Evolutionary conservation across 23 tunicate species (phyloP).

Genomic region (Styela plicata): DNA sequence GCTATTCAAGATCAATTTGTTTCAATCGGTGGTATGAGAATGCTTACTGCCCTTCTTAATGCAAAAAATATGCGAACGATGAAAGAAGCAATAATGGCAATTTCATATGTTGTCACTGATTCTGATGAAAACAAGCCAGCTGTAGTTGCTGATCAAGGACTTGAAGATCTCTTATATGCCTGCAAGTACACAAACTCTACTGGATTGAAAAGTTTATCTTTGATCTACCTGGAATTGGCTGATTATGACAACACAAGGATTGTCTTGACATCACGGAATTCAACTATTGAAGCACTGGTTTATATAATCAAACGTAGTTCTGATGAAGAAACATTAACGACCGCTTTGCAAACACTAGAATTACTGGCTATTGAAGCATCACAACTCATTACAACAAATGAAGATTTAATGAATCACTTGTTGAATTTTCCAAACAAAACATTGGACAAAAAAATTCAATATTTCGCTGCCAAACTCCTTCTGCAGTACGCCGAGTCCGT

Average conservation of each 20-base stretch:
- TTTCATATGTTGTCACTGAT: slow-evolving; percentile 75
- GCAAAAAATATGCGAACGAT: slow-evolving; percentile 65
- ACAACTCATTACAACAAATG: slow-evolving; percentile 37
- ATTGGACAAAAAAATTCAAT: slow-evolving; percentile 59
- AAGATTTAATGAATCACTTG: slow-evolving; percentile 46
- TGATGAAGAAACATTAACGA: slow-evolving; percentile 53
- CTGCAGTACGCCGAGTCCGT: slow-evolving; percentile 61
- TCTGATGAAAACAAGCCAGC: slow-evolving; percentile 74
- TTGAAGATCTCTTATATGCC: slow-evolving; percentile 63
- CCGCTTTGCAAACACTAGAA: slow-evolving; percentile 67
- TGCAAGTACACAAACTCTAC: slow-evolving; percentile 58
- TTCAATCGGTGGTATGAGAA: slow-evolving; percentile 67
- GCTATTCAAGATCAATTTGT: slow-evolving; percentile 91
- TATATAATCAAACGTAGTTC: slow-evolving; percentile 53
- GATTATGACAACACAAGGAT: slow-evolving; percentile 58
- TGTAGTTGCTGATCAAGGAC: slow-evolving; percentile 64
- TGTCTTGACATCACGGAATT: slow-evolving; percentile 37
- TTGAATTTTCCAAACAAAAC: slow-evolving; percentile 49
- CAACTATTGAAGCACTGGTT: slow-evolving; percentile 56
- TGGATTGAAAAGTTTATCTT: slow-evolving; percentile 44
- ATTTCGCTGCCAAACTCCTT: slow-evolving; percentile 48
- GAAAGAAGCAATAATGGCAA: slow-evolving; percentile 71
- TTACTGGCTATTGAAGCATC: slow-evolving; percentile 72
- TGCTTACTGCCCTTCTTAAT: slow-evolving; percentile 67
- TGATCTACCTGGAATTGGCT: slow-evolving; percentile 70